These are phyloP conservation scores for Endotricha flammealis DNA, from an alignment of 2,888 invertebrate species.

Conservation along the genomic window DNA sequence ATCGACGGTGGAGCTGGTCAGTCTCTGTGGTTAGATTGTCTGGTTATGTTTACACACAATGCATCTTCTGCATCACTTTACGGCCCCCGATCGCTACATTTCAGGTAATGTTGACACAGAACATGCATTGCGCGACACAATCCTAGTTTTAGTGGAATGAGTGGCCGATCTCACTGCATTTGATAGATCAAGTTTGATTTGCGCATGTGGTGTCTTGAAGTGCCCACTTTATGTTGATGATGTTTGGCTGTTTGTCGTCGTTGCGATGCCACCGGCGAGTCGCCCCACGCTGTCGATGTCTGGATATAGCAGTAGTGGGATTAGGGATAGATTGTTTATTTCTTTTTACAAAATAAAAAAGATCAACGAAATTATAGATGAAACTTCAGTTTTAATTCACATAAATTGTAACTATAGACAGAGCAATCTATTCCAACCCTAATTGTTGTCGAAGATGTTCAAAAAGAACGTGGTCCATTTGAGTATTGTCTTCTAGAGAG, in stretches of 20 bases:
- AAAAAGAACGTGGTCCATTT: conserved; percentile 62
- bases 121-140: conserved; percentile 66
- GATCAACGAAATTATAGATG: too few species aligned
- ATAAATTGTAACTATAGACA: too few species aligned
- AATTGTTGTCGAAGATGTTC: conserved; percentile 28
- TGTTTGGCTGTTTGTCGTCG: conserved; percentile 70
- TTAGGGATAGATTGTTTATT: conserved; percentile 53
- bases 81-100: background rate
- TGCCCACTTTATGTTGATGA: conserved; percentile 63
- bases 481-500: conserved; percentile 81
- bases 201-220: conserved; percentile 73
- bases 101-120: conserved; percentile 40
- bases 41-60: conserved; percentile 43
- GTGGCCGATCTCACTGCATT: conserved; percentile 77
- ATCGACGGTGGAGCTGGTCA: conserved; percentile 28
- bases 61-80: conserved; percentile 54
- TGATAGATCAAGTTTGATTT: conserved; percentile 73
- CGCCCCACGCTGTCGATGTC: conserved; percentile 59
- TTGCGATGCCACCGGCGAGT: conserved; percentile 54
- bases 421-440: conserved; percentile 50
- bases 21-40: conserved; percentile 39
- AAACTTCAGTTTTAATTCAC: too few species aligned
- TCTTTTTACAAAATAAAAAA: too few species aligned
- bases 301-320: conserved; percentile 51
- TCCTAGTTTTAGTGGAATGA: conserved; percentile 75